Percentiles rank a stretch among this genome's conserved stretches.
phyloP scores from a whole-genome alignment of 1,140 invertebrate species.

The Cotesia glomerata region DNA sequence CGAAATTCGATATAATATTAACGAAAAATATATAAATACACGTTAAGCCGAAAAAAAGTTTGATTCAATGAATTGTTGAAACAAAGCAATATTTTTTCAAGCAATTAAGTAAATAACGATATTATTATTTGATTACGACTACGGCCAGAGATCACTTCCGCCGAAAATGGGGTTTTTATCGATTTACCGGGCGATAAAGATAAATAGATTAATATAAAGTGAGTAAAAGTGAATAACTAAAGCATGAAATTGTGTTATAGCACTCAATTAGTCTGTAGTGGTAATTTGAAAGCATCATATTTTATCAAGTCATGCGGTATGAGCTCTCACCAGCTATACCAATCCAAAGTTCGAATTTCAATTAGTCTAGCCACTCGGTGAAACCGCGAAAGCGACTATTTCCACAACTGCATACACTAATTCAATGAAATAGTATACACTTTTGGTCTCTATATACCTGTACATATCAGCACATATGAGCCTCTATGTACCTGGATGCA shows the following conservation, averaged over 20 bases:
- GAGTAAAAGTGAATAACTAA: not conserved
- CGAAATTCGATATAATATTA: not conserved
- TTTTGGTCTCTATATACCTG: not conserved
- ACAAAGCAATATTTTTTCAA: not conserved
- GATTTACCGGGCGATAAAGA: too few relatives aligned
- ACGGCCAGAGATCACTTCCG: too few relatives aligned
- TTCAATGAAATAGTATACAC: constrained; percentile 2
- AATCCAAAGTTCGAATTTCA: constrained; percentile 11
- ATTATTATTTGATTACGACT: too few relatives aligned
- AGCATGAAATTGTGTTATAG: not conserved
- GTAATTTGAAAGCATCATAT: not conserved
- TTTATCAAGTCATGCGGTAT: constrained; percentile 9
- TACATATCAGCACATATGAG: not conserved
- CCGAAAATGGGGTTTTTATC: too few relatives aligned
- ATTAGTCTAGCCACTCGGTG: constrained; percentile 10
- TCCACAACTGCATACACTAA: constrained; percentile 13
- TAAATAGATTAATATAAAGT: too few relatives aligned
- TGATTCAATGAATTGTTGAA: not conserved
- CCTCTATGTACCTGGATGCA: not conserved
- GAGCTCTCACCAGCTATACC: not conserved
- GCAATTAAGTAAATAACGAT: too few relatives aligned
- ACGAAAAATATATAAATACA: not conserved
- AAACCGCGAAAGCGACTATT: constrained; percentile 12
- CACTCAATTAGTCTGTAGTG: constrained; percentile 1
- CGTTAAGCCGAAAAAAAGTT: too few relatives aligned